Evolutionary conservation across 2,888 invertebrate genomes (phyloP).

Genomic region (Drosophila lutescens): DNA sequence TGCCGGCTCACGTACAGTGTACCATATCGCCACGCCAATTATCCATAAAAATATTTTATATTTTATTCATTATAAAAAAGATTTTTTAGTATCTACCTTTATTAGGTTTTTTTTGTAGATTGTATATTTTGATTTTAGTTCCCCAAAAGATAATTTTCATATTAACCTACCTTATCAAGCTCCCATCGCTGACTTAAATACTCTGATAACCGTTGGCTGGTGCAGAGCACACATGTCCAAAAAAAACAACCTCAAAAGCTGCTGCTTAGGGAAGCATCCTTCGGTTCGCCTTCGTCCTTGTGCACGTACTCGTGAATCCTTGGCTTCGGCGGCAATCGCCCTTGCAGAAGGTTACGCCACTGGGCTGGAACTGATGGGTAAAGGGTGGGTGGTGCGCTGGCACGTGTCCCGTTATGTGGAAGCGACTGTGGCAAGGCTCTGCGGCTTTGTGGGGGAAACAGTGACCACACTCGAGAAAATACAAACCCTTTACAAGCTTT

Average conservation of each 20-base stretch:
- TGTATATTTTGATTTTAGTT: too few species aligned
- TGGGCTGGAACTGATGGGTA: conserved; percentile 31
- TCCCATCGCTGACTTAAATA: conserved; percentile 5
- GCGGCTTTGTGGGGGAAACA: conserved; percentile 32
- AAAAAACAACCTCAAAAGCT: conserved; percentile 47
- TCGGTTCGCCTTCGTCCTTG: conserved; percentile 51
- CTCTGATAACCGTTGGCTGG: neutral
- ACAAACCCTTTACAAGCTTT: too few species aligned
- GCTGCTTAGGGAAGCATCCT: conserved; percentile 38
- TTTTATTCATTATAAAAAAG: too few species aligned
- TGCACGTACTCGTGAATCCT: conserved; percentile 37
- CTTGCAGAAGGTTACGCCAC: conserved; percentile 68
- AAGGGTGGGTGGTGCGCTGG: conserved; percentile 50
- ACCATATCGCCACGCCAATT: too few species aligned
- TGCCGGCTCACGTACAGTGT: too few species aligned
- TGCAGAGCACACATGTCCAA: conserved; percentile 10
- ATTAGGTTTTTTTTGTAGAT: too few species aligned
- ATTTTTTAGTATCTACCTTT: too few species aligned
- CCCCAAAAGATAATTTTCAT: too few species aligned
- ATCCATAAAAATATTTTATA: too few species aligned
- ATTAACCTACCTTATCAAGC: neutral
- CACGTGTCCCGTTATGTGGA: conserved; percentile 65
- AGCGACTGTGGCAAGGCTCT: conserved; percentile 55
- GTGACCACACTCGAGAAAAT: conserved; percentile 5
- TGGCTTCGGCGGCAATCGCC: conserved; percentile 33